Evolutionary conservation across 2,113 vertebrate species (phyloP).

Genomic region (Smithornis capensis): DNA sequence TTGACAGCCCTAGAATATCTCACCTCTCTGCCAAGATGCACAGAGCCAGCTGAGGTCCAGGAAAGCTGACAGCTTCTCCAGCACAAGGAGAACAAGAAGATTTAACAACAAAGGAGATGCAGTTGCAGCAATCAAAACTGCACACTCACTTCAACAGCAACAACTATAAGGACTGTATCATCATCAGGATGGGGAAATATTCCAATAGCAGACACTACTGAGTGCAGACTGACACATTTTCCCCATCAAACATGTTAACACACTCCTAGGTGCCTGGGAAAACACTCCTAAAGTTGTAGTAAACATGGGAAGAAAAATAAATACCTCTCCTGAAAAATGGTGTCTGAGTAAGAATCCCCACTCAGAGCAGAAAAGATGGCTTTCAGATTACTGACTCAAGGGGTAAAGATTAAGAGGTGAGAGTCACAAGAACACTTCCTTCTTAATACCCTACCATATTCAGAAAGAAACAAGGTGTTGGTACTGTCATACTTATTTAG

Average conservation of each 20-base stretch:
- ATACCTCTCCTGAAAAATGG: neutral
- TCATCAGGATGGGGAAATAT: rapidly evolving
- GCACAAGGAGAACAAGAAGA: neutral
- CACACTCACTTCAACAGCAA: neutral
- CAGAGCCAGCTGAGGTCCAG: neutral
- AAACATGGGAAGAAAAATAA: neutral
- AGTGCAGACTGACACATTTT: neutral
- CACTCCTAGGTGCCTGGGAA: too few relatives aligned
- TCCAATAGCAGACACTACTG: neutral
- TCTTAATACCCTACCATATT: neutral
- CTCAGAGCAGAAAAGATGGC: neutral
- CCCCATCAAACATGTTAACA: neutral
- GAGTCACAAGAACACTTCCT: neutral
- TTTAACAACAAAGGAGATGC: neutral
- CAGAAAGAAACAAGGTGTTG: neutral
- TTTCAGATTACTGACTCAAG: neutral
- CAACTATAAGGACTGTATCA: neutral
- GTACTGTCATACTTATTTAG: neutral
- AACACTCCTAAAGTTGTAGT: neutral
- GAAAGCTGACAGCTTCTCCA: neutral
- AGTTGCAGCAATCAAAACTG: neutral
- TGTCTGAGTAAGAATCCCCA: neutral
- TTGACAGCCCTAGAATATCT: neutral
- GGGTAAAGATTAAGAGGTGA: neutral
- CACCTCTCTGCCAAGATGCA: neutral